These are phyloP conservation scores for Ceyx margarethae DNA, from an alignment of 2,113 vertebrate species.

Conservation along the genomic window DNA sequence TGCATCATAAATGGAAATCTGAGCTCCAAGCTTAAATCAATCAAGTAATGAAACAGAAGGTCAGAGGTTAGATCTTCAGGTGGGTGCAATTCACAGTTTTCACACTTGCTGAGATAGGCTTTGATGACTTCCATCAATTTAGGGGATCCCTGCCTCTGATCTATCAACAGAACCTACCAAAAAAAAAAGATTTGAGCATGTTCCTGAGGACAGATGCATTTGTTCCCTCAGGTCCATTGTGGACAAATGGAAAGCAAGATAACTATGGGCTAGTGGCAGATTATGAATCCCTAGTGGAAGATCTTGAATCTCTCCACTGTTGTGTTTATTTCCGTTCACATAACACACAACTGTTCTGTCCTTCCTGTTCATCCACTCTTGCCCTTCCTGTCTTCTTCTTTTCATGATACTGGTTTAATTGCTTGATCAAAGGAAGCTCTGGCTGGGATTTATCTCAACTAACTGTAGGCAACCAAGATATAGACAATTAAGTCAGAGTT, in stretches of 20 bases:
- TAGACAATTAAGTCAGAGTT: conserved; percentile 24
- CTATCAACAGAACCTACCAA: neutral
- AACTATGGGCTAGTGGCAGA: neutral
- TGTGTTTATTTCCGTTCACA: neutral
- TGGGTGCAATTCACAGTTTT: neutral
- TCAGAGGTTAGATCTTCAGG: neutral
- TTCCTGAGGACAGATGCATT: neutral
- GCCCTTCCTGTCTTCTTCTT: conserved; percentile 8
- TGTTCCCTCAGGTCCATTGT: neutral
- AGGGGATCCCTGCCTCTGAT: neutral
- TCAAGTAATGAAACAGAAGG: neutral
- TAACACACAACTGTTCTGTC: neutral
- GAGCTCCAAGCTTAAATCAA: neutral
- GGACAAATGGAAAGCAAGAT: neutral
- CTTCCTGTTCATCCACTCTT: neutral
- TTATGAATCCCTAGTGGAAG: neutral
- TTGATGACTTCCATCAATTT: neutral
- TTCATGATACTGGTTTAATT: conserved; percentile 14
- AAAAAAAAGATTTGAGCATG: neutral
- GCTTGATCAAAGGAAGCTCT: conserved; percentile 44
- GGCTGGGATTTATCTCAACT: conserved; percentile 30
- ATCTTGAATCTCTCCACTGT: neutral
- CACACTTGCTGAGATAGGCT: neutral
- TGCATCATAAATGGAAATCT: neutral
- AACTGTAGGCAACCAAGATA: conserved; percentile 14